A percentile compares a stretch with the other conserved stretches of the same genome.
These are phyloP conservation scores for Serinus canaria DNA, from an alignment of 2,113 vertebrate genomes.

Conservation along the genomic window DNA sequence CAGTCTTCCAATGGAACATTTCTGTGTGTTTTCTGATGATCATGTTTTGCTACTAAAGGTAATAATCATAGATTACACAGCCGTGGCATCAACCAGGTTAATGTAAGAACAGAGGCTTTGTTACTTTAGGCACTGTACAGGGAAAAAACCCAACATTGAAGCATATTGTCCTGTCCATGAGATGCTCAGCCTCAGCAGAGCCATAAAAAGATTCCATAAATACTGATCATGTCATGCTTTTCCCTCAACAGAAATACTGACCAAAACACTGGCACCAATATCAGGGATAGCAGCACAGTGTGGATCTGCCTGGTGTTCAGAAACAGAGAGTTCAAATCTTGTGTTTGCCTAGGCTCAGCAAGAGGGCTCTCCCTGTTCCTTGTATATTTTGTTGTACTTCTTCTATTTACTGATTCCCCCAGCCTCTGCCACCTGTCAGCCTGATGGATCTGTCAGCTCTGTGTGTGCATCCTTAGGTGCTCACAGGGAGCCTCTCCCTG, in stretches of 20 bases:
- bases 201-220: background rate
- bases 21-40: background rate
- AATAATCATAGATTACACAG: background rate
- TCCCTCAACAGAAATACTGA: background rate
- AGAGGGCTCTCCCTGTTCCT: background rate
- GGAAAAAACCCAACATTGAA: background rate
- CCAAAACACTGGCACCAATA: background rate
- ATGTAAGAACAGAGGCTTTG: background rate
- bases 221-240: background rate
- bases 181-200: background rate
- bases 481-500: background rate
- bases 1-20: background rate
- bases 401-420: background rate
- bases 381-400: background rate
- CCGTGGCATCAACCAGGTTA: background rate
- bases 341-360: background rate
- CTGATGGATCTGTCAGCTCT: background rate
- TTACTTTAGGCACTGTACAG: background rate
- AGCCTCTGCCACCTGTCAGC: background rate
- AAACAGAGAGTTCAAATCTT: background rate
- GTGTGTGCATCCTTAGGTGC: background rate
- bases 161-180: background rate
- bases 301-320: background rate
- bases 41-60: background rate
- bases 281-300: background rate